Evolutionary conservation across 2,113 vertebrate species (phyloP).

Genomic region (Xiphias gladius): DNA sequence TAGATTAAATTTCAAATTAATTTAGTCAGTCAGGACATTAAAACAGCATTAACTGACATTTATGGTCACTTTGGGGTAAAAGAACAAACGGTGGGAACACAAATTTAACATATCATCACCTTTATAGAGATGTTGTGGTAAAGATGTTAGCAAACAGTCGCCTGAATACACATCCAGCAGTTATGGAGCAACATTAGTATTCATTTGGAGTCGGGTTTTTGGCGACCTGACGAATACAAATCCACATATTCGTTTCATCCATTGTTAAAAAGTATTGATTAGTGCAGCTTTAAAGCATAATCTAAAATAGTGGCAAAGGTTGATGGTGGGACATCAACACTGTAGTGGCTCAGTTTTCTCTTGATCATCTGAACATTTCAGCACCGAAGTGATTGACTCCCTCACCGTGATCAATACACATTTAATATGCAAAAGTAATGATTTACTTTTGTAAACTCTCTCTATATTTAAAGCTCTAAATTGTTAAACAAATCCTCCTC

Average conservation of each 20-base stretch:
- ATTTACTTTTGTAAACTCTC: conserved; percentile 7
- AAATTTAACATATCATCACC: not conserved
- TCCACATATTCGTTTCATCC: too few relatives aligned
- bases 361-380: not conserved
- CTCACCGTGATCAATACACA: not conserved
- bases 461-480: conserved; percentile 3
- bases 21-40: too few relatives aligned
- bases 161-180: not conserved
- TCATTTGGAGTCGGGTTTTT: not conserved
- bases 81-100: not conserved
- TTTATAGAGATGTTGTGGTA: not conserved
- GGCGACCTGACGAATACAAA: too few relatives aligned
- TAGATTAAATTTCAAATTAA: too few relatives aligned
- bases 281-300: not conserved
- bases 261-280: not conserved
- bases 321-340: not conserved
- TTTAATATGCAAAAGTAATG: conserved; percentile 1
- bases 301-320: not conserved
- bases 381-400: not conserved
- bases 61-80: not conserved
- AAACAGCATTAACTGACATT: too few relatives aligned
- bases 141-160: not conserved
- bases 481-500: conserved; percentile 20
- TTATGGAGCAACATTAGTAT: not conserved
- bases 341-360: not conserved